Percentiles rank a stretch among this genome's conserved stretches.
These are phyloP conservation scores for Morus bassanus DNA, from an alignment of 2,797 vertebrate species.

Conservation along the genomic window DNA sequence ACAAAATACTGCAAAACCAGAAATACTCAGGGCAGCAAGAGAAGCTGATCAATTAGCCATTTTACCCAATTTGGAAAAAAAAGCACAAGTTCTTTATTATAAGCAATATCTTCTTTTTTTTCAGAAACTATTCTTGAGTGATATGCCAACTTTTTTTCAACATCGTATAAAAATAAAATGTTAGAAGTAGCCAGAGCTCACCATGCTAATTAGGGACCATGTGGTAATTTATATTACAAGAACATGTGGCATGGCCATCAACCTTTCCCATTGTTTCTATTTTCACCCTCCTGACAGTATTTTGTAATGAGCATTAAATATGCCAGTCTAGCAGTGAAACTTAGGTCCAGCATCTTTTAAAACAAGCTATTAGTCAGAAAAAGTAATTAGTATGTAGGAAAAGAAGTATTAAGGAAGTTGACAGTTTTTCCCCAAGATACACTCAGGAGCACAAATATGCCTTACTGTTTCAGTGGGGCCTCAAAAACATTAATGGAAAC, in stretches of 20 bases:
- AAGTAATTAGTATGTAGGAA: background rate
- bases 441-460: background rate
- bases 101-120: background rate
- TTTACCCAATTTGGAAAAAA: background rate
- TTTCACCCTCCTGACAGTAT: background rate
- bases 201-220: background rate
- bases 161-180: background rate
- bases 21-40: background rate
- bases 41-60: background rate
- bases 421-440: background rate
- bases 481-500: background rate
- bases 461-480: background rate
- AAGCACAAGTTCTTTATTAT: background rate
- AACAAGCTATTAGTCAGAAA: background rate
- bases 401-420: background rate
- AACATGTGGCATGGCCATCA: background rate
- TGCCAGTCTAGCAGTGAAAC: background rate
- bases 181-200: background rate
- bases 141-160: background rate
- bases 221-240: background rate
- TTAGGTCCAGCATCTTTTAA: background rate
- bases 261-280: background rate
- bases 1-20: background rate
- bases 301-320: background rate
- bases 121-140: background rate